Conservation (phyloP, 2,113 vertebrate genomes). For the Girardinichthys multiradiatus region DNA sequence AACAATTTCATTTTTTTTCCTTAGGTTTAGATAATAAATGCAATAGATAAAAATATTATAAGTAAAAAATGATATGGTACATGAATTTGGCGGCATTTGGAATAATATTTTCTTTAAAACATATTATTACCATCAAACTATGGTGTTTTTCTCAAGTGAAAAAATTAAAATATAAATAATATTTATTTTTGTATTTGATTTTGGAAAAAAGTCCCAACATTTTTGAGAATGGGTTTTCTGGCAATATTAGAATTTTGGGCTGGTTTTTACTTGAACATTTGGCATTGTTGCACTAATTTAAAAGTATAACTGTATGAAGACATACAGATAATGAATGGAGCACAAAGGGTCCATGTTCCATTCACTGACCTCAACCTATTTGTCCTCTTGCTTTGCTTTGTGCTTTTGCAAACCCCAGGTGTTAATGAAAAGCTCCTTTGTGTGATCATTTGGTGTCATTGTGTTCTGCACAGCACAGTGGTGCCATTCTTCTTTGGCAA, state of each 20-base stretch:
- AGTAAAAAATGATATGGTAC: too few species aligned
- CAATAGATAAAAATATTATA: too few species aligned
- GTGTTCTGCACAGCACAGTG: constrained; percentile 55
- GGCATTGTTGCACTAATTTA: neutral
- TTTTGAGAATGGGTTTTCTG: neutral
- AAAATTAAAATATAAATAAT: too few species aligned
- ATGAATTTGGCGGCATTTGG: too few species aligned
- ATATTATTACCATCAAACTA: too few species aligned
- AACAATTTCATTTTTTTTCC: too few species aligned
- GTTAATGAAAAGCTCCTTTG: constrained; percentile 56
- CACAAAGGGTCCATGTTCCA: neutral
- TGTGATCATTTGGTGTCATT: constrained; percentile 55
- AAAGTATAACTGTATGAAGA: neutral
- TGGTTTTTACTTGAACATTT: neutral
- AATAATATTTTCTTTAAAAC: too few species aligned
- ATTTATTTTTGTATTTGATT: too few species aligned
- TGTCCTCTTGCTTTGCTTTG: constrained; percentile 18
- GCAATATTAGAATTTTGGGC: neutral
- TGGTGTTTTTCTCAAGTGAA: too few species aligned
- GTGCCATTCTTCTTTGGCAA: constrained; percentile 57
- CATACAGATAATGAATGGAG: neutral
- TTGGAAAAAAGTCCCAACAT: too few species aligned
- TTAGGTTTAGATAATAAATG: too few species aligned
- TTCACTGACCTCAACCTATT: constrained; percentile 23
- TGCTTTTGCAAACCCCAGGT: constrained; percentile 29